Conservation (phyloP, 2,113 vertebrate species). For the Glaucomys volans region DNA sequence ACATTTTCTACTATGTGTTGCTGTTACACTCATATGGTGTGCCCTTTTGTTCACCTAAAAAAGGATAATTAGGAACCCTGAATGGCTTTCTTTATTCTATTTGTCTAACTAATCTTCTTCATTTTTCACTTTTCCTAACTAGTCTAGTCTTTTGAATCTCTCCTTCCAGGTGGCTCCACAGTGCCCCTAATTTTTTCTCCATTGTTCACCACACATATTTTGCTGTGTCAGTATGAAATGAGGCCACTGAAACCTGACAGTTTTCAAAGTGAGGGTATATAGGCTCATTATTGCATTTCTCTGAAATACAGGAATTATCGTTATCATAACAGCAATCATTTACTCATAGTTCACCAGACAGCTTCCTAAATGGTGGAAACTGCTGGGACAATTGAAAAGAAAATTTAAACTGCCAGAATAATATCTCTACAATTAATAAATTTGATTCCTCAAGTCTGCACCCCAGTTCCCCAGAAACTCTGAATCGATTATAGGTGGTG, state of each 20-base stretch:
- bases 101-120: conserved; percentile 56
- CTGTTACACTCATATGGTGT: conserved; percentile 16
- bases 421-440: conserved; percentile 1
- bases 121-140: conserved; percentile 63
- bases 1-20: conserved; percentile 51
- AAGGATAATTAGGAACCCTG: conserved; percentile 42
- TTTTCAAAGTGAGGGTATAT: conserved; percentile 49
- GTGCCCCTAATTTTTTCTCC: conserved; percentile 27
- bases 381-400: not conserved
- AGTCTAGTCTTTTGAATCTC: conserved; percentile 32
- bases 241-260: conserved; percentile 57
- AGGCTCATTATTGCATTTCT: conserved; percentile 42
- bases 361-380: not conserved
- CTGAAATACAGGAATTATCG: conserved; percentile 9
- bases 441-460: conserved; percentile 41
- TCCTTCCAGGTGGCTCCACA: not conserved
- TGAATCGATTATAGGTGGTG: not conserved
- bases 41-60: conserved; percentile 42
- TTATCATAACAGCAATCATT: conserved; percentile 11
- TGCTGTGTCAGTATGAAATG: conserved; percentile 50
- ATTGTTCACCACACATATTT: conserved; percentile 56
- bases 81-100: conserved; percentile 61
- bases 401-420: conserved; percentile 50
- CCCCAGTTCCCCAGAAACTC: conserved; percentile 12
- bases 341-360: not conserved